Conservation (phyloP, 2,797 vertebrate genomes). For the Sparidentex hasta region DNA sequence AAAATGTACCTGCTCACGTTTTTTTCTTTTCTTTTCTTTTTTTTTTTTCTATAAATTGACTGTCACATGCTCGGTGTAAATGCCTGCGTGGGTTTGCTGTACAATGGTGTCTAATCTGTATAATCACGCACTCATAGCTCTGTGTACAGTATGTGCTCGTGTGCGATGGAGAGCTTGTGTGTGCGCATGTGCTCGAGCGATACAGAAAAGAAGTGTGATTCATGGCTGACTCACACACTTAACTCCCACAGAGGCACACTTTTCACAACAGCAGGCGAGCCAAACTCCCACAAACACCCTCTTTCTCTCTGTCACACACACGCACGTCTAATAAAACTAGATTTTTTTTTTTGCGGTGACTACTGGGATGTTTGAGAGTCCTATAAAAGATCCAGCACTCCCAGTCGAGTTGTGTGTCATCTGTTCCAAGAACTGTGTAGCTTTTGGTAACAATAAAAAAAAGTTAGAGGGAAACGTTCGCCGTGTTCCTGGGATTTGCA, state of each 20-base stretch:
- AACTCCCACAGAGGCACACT: constrained; percentile 86
- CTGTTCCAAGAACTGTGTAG: constrained; percentile 55
- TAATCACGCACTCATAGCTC: constrained; percentile 32
- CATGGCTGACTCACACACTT: constrained; percentile 86
- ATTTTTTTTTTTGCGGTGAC: constrained; percentile 51
- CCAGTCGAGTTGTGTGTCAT: constrained; percentile 63
- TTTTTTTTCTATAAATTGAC: constrained; percentile 32
- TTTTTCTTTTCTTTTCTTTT: too few relatives aligned
- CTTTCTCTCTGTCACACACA: constrained; percentile 54
- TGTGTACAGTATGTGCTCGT: constrained; percentile 34
- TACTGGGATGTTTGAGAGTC: constrained; percentile 69
- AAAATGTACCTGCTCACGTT: neutral
- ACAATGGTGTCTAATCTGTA: constrained; percentile 37
- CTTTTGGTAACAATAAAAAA: constrained; percentile 62
- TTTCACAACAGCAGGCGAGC: constrained; percentile 83
- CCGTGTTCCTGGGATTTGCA: constrained; percentile 43
- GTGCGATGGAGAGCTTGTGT: constrained; percentile 34
- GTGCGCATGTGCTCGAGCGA: constrained; percentile 54
- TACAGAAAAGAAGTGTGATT: constrained; percentile 80
- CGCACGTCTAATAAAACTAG: constrained; percentile 58
- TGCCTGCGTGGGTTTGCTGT: constrained; percentile 49
- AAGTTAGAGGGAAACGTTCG: constrained; percentile 35
- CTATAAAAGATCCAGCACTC: constrained; percentile 65
- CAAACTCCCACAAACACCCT: constrained; percentile 84
- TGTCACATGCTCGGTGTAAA: constrained; percentile 13